Evolutionary conservation across 2,797 vertebrate genomes (phyloP), one percentile per base, ranked within the genome.

Genomic region (Lates japonicus): DNA sequence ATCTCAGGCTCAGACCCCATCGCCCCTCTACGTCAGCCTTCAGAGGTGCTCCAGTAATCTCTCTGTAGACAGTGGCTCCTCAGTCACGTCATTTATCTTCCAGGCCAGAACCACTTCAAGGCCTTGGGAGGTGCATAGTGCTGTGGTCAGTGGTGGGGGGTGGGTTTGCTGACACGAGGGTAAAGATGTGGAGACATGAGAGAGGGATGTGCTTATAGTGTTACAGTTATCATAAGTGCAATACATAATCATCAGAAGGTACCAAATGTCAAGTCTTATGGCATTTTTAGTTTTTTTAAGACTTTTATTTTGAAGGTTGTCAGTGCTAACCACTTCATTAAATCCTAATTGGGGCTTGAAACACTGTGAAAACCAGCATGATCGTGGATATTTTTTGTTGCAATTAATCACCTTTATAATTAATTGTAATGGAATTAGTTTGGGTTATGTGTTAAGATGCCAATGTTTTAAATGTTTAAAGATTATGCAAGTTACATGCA

Each of bases 41-140:
- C 54, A 87, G 68, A 75, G 59, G 70, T 74, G 83, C 90, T 85
- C 82, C 79, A 89, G 61, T 91, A 91, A 92, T 75, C 87, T 85
- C 67, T 79, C n/a, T 87, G 90, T 39, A 88, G 89, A 90, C 25
- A 29, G 25, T 29, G 87, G 46, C 62, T 90, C 70, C 63, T 66
- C 81, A 39, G 59, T 77, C 88, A 91, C 90, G 58, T 93, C 86
- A 74, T 95, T 89, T 85, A 91, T 94, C 88, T 92, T 92, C 44
- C 67, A 55, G 80, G 51, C 67, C 65, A 77, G 74, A 76, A 86
- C 84, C 79, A 84, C 89, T 90, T 90, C 87, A 86, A 86, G 90
- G 80, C 75, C 63, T 67, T 73, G 46, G 41, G 85, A 85, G 78
- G 69, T 76, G 55, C 71, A 66, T 41, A 54, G 83, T 80, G 65